phyloP scores from a whole-genome alignment of 2,113 vertebrate species.

The Misgurnus anguillicaudatus region DNA sequence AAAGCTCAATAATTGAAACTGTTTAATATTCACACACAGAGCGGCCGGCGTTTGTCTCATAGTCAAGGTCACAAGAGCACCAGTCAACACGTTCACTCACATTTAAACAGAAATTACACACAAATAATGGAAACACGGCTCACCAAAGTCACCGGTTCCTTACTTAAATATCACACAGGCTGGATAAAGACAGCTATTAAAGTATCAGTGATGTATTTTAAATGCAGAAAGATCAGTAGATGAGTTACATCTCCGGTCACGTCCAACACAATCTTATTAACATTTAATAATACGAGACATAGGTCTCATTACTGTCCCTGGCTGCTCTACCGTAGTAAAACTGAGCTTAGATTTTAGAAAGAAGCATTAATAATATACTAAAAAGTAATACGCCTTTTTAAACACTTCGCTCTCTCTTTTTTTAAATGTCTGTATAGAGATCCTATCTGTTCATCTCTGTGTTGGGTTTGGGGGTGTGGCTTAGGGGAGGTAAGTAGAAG shows the following conservation, averaged over 20 bases:
- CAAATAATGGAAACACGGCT: constrained; percentile 46
- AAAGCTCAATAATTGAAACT: constrained; percentile 35
- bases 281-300: constrained; percentile 43
- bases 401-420: too few species aligned
- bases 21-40: constrained; percentile 56
- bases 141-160: constrained; percentile 41
- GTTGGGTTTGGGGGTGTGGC: too few species aligned
- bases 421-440: too few species aligned
- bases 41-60: constrained; percentile 53
- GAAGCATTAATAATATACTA: background rate
- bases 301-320: constrained; percentile 64
- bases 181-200: constrained; percentile 48
- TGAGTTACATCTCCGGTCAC: constrained; percentile 21
- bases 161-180: background rate
- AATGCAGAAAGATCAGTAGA: constrained; percentile 32
- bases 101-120: constrained; percentile 41
- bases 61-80: constrained; percentile 18
- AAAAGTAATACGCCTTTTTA: too few species aligned
- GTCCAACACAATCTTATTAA: constrained; percentile 29
- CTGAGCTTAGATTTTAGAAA: constrained; percentile 32
- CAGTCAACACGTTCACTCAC: constrained; percentile 47
- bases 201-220: constrained; percentile 12
- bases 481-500: too few species aligned
- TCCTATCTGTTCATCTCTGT: too few species aligned
- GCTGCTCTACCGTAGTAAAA: constrained; percentile 48